Base-by-base conservation (phyloP, 1,140 invertebrate species). In the Plectus sambesii region DNA sequence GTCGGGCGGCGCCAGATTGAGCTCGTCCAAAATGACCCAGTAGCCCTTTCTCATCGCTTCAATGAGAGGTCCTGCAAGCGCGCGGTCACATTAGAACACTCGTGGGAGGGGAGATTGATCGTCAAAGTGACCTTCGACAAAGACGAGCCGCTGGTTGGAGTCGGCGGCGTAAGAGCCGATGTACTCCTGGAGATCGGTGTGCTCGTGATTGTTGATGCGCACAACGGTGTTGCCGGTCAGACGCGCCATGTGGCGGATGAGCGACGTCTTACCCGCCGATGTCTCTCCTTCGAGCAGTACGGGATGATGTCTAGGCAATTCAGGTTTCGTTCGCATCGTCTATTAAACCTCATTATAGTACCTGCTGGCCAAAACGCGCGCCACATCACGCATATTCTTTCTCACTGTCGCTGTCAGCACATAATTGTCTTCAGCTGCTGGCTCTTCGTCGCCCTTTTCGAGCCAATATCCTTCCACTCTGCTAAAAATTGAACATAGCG, bases 1-100 rank as follows among this genome's bases (percentile, higher is more conserved):
- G 66, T 98, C 92, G 51, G 86, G 87, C 0, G 93, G 92, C 8
- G 94, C 94, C 58, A 99, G 78, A 77, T 99, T 99, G 9, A 99
- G 72, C 70, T 99, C 94, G 71, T 99, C 94, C 8, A 99, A 74
- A 56, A 99, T 97, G 38, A 99, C 90, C 94, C 94, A 99, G 66
- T 89, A 78, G 0, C 94, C 94, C 65, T 87, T 83, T 39, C 84
- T 76, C 87, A 99, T 96, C 0, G 94, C 93, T 68, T 94, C 82
- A 1, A 96, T 87, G 15, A 99, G 70, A 27, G 93, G 78, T 54
- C 81, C 80, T n/a, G n/a, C n/a, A n/a, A n/a, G n/a, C n/a, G n/a
- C n/a, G n/a, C n/a, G n/a, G n/a, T n/a, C n/a, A n/a, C n/a, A n/a
- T n/a, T n/a, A n/a, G n/a, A n/a, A n/a, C n/a, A n/a, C n/a, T n/a